Evolutionary conservation across 2,797 vertebrate species (phyloP).

Genomic region (Hypotaenidia philippensis): DNA sequence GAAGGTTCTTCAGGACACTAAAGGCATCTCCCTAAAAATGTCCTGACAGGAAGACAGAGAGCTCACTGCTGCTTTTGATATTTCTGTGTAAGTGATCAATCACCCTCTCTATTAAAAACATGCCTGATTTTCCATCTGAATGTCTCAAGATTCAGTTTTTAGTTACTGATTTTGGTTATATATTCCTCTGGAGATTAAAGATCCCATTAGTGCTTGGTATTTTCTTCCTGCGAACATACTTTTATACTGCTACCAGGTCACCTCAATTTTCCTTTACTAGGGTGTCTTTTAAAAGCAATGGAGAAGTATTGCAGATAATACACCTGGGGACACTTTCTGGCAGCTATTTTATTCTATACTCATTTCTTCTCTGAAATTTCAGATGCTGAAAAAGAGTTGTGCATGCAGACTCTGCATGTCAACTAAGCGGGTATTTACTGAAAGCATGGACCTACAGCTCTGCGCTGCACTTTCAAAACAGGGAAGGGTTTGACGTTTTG

Average conservation of each 20-base stretch:
- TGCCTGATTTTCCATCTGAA: background rate
- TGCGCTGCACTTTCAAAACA: background rate
- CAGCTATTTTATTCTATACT: background rate
- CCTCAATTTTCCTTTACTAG: background rate
- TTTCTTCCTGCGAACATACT: background rate
- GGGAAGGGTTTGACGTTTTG: background rate
- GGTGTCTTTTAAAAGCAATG: background rate
- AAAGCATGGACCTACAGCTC: background rate
- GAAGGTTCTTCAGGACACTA: background rate
- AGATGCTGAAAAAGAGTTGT: background rate
- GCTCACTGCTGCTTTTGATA: background rate
- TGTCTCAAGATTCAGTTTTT: background rate
- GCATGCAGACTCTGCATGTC: background rate
- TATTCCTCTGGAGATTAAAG: constrained; percentile 4
- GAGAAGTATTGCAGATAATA: background rate
- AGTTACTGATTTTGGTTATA: background rate
- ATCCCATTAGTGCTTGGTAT: background rate
- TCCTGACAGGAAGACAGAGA: background rate
- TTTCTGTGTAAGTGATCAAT: background rate
- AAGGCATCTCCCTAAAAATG: background rate
- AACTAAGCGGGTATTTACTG: background rate
- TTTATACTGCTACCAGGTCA: background rate
- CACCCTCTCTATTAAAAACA: background rate
- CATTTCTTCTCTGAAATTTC: background rate
- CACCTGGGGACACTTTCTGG: background rate